These are phyloP conservation scores for Anolis carolinensis DNA, from an alignment of 2,113 vertebrate species.

Conservation along the genomic window DNA sequence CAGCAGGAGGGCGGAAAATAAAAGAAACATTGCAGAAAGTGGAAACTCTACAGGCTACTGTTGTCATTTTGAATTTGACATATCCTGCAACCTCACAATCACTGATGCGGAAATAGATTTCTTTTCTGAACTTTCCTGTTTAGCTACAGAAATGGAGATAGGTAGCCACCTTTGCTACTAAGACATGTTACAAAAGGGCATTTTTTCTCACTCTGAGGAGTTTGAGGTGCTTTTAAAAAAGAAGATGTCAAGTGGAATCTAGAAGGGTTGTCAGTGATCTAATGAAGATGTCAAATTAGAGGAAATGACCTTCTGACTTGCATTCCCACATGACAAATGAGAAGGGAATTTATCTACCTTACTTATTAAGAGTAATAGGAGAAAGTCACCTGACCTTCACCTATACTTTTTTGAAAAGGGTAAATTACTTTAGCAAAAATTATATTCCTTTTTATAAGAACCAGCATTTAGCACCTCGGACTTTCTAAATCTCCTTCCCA, in stretches of 20 bases:
- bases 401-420: neutral
- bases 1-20: constrained; percentile 57
- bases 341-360: neutral
- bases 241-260: neutral
- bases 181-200: neutral
- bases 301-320: neutral
- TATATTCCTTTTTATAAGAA: neutral
- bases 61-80: constrained; percentile 24
- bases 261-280: constrained; percentile 1
- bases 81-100: constrained; percentile 5
- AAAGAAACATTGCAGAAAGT: constrained; percentile 71
- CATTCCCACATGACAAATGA: neutral
- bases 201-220: neutral
- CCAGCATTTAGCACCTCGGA: neutral
- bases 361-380: neutral
- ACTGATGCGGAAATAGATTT: neutral
- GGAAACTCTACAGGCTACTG: constrained; percentile 32
- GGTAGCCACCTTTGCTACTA: neutral
- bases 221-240: neutral
- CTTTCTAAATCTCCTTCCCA: neutral
- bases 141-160: neutral
- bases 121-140: neutral
- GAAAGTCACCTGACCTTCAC: neutral
- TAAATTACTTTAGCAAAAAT: neutral
- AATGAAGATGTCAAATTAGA: constrained; percentile 1